A percentile compares a stretch with the other conserved stretches of the same genome.
These are phyloP conservation scores for Falco columbarius DNA, from an alignment of 2,797 vertebrate genomes.

Conservation along the genomic window DNA sequence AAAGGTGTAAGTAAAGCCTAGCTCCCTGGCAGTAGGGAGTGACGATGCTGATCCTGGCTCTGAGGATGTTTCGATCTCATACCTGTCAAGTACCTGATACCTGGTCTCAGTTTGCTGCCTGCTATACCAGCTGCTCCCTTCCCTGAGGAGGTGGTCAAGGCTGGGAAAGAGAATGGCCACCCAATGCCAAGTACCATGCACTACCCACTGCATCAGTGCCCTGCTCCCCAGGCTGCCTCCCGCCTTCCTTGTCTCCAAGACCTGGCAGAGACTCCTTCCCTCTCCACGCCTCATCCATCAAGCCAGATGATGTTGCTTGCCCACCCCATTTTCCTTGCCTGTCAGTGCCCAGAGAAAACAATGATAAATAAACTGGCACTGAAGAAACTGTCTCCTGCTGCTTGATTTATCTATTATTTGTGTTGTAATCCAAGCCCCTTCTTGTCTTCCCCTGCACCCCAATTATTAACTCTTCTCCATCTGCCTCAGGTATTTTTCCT, in stretches of 20 bases:
- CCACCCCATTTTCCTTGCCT: neutral
- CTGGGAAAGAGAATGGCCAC: neutral
- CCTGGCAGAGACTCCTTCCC: slow-evolving; percentile 31
- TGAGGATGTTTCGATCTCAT: neutral
- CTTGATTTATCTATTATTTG: slow-evolving; percentile 72
- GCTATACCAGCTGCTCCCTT: neutral
- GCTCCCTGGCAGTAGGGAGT: neutral
- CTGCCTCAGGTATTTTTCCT: neutral
- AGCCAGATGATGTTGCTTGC: neutral
- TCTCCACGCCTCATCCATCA: slow-evolving; percentile 70
- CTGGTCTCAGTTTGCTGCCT: neutral
- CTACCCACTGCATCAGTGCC: neutral
- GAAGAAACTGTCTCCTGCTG: slow-evolving; percentile 36
- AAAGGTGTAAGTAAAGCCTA: neutral
- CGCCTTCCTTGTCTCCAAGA: neutral
- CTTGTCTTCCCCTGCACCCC: neutral
- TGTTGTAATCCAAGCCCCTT: neutral
- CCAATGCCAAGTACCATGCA: neutral
- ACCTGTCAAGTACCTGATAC: neutral
- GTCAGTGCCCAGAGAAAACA: slow-evolving; percentile 51
- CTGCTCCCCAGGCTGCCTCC: neutral
- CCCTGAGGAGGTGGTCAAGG: neutral
- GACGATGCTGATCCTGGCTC: neutral
- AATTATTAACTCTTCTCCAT: slow-evolving; percentile 21
- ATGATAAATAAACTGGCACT: slow-evolving; percentile 74